These are phyloP conservation scores for Steinernema scapterisci DNA, from an alignment of 2,888 invertebrate species.

Conservation along the genomic window DNA sequence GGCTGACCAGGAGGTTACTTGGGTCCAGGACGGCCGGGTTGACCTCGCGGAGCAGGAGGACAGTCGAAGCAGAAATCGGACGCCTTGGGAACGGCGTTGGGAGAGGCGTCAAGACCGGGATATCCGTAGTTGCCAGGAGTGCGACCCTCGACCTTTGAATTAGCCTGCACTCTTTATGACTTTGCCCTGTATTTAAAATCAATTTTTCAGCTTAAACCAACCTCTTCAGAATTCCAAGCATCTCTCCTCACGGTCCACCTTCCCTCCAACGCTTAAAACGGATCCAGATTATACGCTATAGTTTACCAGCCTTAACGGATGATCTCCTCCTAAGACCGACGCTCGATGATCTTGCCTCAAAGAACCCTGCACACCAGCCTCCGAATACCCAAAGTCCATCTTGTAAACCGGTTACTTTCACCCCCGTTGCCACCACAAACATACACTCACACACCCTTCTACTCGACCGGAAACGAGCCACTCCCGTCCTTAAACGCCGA, in stretches of 20 bases:
- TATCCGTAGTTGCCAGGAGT: constrained; percentile 45
- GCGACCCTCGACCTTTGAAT: too few species aligned
- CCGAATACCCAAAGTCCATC: neutral
- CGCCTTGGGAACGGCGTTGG: constrained; percentile 26
- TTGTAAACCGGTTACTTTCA: neutral
- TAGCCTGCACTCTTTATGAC: too few species aligned
- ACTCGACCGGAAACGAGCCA: constrained; percentile 17
- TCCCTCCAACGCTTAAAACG: too few species aligned
- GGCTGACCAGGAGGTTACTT: constrained; percentile 47
- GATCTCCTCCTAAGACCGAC: too few species aligned
- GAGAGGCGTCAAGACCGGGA: constrained; percentile 46
- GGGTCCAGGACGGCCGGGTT: constrained; percentile 45
- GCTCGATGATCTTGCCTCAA: too few species aligned
- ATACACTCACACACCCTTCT: neutral
- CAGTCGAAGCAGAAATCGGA: constrained; percentile 25
- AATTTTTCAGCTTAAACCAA: too few species aligned
- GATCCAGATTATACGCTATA: too few species aligned
- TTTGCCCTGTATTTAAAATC: too few species aligned
- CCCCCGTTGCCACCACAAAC: neutral
- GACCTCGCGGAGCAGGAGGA: neutral
- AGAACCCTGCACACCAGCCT: neutral
- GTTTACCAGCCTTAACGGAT: too few species aligned
- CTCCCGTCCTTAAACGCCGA: neutral
- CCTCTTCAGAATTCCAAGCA: too few species aligned
- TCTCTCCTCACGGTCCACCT: too few species aligned